A percentile compares a stretch with the other conserved stretches of the same genome.
Conservation (phyloP, 2,113 vertebrate genomes). For the Ciconia maguari region DNA sequence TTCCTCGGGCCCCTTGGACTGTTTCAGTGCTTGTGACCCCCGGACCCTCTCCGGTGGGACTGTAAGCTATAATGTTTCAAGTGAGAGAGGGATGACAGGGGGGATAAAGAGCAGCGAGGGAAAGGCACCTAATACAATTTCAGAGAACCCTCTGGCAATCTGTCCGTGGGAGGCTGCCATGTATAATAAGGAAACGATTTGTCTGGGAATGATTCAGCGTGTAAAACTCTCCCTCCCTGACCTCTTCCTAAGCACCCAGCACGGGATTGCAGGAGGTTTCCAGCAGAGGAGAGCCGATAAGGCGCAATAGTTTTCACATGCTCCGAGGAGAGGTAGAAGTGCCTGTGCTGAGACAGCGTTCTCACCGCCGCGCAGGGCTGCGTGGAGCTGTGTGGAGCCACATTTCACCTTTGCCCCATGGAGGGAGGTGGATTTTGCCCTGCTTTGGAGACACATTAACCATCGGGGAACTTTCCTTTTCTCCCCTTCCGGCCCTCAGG, state of each 20-base stretch:
- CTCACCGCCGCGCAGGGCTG: neutral
- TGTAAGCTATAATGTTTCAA: neutral
- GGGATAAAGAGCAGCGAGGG: constrained; percentile 11
- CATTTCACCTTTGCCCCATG: neutral
- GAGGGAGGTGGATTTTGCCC: neutral
- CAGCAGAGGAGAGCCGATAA: constrained; percentile 5
- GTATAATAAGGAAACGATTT: constrained; percentile 64
- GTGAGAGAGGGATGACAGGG: neutral
- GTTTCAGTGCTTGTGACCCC: neutral
- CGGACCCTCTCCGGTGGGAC: neutral
- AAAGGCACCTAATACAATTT: constrained; percentile 44
- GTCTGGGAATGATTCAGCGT: constrained; percentile 54
- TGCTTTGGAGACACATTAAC: neutral
- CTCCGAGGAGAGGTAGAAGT: neutral
- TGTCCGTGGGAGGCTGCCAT: constrained; percentile 57
- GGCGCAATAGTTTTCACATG: neutral
- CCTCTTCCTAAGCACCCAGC: constrained; percentile 18
- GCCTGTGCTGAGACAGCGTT: neutral
- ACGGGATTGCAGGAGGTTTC: neutral
- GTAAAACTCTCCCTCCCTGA: constrained; percentile 31
- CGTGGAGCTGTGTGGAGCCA: neutral
- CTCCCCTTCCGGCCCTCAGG: neutral
- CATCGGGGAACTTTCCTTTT: neutral
- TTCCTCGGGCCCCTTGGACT: neutral
- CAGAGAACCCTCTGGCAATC: constrained; percentile 50